phyloP scores from a whole-genome alignment of 2,113 vertebrate genomes.

The Origma solitaria region DNA sequence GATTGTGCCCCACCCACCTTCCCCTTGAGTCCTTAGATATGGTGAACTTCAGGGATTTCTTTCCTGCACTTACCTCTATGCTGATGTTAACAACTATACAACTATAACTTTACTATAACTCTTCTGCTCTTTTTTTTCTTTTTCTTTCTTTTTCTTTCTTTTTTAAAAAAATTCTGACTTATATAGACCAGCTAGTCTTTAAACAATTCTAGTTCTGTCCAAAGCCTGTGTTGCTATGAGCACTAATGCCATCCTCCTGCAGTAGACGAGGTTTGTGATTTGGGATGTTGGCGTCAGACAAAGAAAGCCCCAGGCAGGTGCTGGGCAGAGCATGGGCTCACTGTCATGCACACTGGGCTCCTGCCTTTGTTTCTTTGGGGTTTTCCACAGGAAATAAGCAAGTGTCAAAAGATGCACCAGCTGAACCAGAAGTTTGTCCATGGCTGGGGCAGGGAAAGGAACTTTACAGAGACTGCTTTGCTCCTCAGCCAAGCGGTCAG shows the following conservation, averaged over 20 bases:
- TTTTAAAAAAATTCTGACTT: not conserved
- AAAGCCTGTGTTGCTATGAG: accelerated
- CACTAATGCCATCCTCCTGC: accelerated
- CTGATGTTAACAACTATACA: not conserved
- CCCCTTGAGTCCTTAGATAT: not conserved
- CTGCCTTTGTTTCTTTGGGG: accelerated
- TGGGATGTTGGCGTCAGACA: not conserved
- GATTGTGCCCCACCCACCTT: not conserved
- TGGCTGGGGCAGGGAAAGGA: not conserved
- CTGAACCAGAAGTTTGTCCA: accelerated
- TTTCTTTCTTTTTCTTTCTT: not conserved
- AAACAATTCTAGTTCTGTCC: not conserved
- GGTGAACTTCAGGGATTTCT: not conserved
- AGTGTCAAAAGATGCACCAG: not conserved
- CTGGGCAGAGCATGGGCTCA: accelerated
- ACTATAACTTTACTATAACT: too few species aligned
- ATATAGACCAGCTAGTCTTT: not conserved
- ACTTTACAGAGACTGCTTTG: not conserved
- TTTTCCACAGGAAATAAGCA: not conserved
- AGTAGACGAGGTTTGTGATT: accelerated
- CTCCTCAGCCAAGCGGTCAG: not conserved
- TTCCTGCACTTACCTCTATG: not conserved
- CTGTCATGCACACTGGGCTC: accelerated
- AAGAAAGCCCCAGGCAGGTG: not conserved
- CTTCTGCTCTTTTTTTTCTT: not conserved